A percentile compares a stretch with the other conserved stretches of the same genome.
Conservation (phyloP, 2,797 vertebrate genomes). For the Fundulus diaphanus region DNA sequence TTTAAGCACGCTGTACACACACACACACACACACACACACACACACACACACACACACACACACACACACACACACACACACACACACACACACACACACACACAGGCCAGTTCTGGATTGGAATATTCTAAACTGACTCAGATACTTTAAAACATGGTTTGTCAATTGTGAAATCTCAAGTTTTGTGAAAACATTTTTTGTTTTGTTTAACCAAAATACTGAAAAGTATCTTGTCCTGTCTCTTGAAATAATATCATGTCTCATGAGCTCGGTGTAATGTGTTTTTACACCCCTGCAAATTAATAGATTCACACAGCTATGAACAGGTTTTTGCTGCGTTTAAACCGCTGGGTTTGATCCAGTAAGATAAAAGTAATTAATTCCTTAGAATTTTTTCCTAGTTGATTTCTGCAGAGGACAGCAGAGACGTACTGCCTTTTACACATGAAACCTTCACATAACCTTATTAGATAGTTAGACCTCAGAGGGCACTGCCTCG, state of each 20-base stretch:
- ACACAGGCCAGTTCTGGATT: not conserved
- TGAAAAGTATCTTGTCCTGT: too few relatives aligned
- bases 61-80: too few relatives aligned
- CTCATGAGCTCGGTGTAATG: not conserved
- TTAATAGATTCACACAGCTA: slow-evolving; percentile 7
- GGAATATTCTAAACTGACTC: not conserved
- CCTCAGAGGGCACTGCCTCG: slow-evolving; percentile 57
- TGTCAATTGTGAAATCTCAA: not conserved
- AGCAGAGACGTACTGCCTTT: slow-evolving; percentile 37
- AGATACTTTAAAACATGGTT: not conserved
- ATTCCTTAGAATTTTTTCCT: slow-evolving; percentile 33
- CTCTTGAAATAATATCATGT: not conserved
- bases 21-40: too few relatives aligned
- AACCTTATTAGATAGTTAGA: slow-evolving; percentile 56
- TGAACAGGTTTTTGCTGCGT: slow-evolving; percentile 14
- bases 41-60: too few relatives aligned
- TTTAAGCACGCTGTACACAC: not conserved
- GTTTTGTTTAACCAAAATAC: not conserved
- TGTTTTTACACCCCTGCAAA: not conserved
- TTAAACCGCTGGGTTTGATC: slow-evolving; percentile 30
- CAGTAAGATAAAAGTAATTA: slow-evolving; percentile 53
- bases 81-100: too few relatives aligned
- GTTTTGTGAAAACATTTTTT: not conserved
- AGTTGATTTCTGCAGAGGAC: slow-evolving; percentile 45
- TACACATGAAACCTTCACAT: slow-evolving; percentile 42